A percentile compares a stretch with the other conserved stretches of the same genome.
Evolutionary conservation across 2,888 invertebrate species (phyloP).

Genomic region (Apodemia zela): DNA sequence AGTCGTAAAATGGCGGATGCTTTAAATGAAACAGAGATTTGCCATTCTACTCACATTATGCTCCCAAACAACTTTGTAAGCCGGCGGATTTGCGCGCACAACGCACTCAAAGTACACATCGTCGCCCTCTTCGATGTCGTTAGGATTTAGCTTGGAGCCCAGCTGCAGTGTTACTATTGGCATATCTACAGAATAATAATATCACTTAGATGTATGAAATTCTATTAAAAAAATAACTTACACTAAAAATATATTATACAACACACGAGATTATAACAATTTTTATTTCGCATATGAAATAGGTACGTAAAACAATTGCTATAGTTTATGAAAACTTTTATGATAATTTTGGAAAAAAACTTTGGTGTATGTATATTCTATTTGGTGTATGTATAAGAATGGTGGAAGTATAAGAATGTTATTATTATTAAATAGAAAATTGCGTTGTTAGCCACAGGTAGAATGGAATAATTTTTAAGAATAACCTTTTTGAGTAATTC

Average conservation of each 20-base stretch:
- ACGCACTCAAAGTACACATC: constrained; percentile 74
- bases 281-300: too few species aligned
- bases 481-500: too few species aligned
- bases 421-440: too few species aligned
- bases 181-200: constrained; percentile 45
- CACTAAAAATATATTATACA: background rate
- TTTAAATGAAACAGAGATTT: constrained; percentile 19
- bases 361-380: too few species aligned
- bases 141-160: constrained; percentile 68
- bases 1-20: constrained; percentile 16
- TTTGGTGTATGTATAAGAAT: too few species aligned
- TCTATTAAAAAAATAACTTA: background rate
- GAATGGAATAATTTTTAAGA: too few species aligned
- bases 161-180: constrained; percentile 66
- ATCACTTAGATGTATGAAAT: background rate
- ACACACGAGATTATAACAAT: too few species aligned
- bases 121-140: constrained; percentile 74
- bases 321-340: too few species aligned
- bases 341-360: too few species aligned
- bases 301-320: too few species aligned
- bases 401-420: too few species aligned
- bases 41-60: constrained; percentile 64
- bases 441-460: too few species aligned
- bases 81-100: constrained; percentile 73
- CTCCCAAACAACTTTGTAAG: constrained; percentile 77